phyloP scores from a whole-genome alignment of 2,888 invertebrate species.

The Agrochola litura region DNA sequence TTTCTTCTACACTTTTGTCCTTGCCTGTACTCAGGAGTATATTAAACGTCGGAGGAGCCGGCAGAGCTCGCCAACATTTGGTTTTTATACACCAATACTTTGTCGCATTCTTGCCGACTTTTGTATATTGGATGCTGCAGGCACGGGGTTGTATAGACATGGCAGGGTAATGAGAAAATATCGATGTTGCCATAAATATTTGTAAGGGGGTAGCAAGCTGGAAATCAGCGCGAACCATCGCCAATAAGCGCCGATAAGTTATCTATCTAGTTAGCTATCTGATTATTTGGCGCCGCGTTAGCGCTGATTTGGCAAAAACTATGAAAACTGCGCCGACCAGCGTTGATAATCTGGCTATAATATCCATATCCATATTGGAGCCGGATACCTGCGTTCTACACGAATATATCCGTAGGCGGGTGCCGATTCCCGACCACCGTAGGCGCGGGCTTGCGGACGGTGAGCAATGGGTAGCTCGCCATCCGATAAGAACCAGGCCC shows the following conservation, averaged over 20 bases:
- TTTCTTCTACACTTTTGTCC: conserved; percentile 65
- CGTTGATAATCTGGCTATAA: neutral
- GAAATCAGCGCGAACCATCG: neutral
- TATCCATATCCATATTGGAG: no score
- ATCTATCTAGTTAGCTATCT: neutral
- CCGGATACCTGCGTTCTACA: neutral
- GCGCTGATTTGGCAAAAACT: no score
- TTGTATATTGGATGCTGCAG: conserved; percentile 85
- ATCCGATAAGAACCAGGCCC: no score
- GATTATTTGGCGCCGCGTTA: neutral
- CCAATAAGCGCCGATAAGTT: neutral
- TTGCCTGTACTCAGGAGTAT: conserved; percentile 82
- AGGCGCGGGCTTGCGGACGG: no score
- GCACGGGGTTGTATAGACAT: conserved; percentile 38
- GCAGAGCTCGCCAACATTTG: conserved; percentile 86
- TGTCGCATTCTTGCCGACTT: conserved; percentile 88
- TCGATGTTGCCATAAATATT: neutral
- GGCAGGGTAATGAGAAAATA: neutral
- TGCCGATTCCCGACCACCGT: no score
- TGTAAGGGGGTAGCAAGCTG: neutral
- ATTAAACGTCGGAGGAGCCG: conserved; percentile 87
- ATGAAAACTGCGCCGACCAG: neutral
- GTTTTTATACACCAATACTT: conserved; percentile 90
- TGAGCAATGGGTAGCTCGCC: no score
- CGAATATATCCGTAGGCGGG: neutral